A percentile compares a stretch with the other conserved stretches of the same genome.
Evolutionary conservation across 2,888 invertebrate species (phyloP).

Genomic region (Prosopocoilus inquinatus): DNA sequence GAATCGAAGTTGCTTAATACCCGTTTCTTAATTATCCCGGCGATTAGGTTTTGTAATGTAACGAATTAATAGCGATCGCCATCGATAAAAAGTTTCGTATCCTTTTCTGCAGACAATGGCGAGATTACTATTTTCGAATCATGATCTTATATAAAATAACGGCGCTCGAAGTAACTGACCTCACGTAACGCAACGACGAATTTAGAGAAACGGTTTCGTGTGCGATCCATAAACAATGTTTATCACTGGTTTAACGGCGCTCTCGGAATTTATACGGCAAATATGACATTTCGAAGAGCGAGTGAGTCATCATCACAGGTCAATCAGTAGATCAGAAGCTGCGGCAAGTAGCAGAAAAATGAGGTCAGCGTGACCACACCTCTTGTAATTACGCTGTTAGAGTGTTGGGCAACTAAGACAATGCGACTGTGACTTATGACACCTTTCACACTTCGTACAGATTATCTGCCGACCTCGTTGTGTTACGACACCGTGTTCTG

Average conservation of each 20-base stretch:
- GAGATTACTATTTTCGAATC: too few species aligned
- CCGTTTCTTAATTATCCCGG: too few species aligned
- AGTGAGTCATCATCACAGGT: conserved; percentile 1
- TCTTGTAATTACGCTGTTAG: conserved; percentile 1
- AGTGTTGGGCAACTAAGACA: conserved; percentile 27
- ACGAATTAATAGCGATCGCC: too few species aligned
- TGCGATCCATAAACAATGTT: neutral
- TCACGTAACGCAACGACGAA: too few species aligned
- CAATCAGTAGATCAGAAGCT: conserved; percentile 5
- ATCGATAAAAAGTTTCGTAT: too few species aligned
- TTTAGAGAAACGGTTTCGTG: too few species aligned
- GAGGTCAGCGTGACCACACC: conserved; percentile 3
- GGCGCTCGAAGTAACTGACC: too few species aligned
- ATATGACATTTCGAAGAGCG: conserved; percentile 5
- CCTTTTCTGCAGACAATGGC: too few species aligned
- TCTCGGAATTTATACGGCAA: conserved; percentile 2
- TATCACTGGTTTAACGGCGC: neutral
- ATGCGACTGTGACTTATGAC: conserved; percentile 28
- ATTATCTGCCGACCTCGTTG: neutral
- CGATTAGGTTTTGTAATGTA: too few species aligned
- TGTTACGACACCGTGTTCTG: too few species aligned
- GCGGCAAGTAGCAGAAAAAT: conserved; percentile 5
- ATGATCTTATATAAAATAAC: too few species aligned
- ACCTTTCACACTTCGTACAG: conserved; percentile 28
- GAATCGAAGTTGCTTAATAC: too few species aligned